Evolutionary conservation across 2,113 vertebrate genomes (phyloP), one percentile per base, ranked within the genome.

Genomic region (Chionomys nivalis): DNA sequence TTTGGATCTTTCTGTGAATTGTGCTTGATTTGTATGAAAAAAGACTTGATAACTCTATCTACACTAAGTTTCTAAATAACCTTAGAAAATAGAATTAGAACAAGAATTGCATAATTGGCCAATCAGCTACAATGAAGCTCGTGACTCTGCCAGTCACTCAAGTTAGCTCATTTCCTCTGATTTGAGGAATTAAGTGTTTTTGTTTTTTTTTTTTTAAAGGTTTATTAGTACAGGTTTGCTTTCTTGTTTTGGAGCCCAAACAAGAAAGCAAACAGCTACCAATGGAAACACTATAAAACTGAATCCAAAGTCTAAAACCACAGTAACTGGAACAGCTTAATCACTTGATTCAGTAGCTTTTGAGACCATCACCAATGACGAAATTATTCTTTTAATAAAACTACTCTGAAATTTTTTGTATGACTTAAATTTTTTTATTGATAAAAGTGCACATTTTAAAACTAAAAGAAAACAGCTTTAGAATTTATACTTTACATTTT

Each of bases 321-420:
- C 83, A 68, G 83, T 47, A 21, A 65, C 16, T 63, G 55, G 55
- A 90, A 90, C 49, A 47, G 39, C 70, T 65, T 47, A 2, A 49
- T 31, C 1, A 81, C 26, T 89, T 88, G 68, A 6, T 70, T 86
- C n/a, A 33, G 0, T 55, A 78, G 52, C 10, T 87, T 88, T 87
- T 79, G 47, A 73, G 26, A 47, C 21, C 47, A 70, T 78, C 44
- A 66, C 9, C 94, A 23, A 82, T 76, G 24, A 49, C 26, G 49
- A 87, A 58, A 31, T 44, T 90, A 26, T 17, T 65, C 66, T 90
- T 87, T 58, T n/a, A 78, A 16, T 97, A 92, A 94, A 96, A 79
- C 82, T 77, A 55, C 19, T 49, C 12, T 66, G 49, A 73, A 70
- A 92, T 63, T 33, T 79, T 94, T 52, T 26, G 44, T 95, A 17